phyloP scores from a whole-genome alignment of 2,888 invertebrate genomes.

The Pantelozetes paolii region DNA sequence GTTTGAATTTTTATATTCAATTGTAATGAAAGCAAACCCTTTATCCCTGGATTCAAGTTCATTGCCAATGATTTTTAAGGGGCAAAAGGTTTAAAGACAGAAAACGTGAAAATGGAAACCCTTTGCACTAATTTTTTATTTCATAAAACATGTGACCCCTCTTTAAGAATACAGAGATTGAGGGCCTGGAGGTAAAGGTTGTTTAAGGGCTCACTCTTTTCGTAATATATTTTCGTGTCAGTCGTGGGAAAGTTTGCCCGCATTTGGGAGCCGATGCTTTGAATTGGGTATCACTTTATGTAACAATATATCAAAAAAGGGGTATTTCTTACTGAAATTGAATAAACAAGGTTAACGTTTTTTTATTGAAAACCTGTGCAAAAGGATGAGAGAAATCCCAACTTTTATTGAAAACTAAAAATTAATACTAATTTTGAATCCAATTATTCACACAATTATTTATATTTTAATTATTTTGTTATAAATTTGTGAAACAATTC shows the following conservation, averaged over 20 bases:
- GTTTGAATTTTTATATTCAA: no score
- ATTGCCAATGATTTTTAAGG: constrained; percentile 15
- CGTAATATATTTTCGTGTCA: constrained; percentile 22
- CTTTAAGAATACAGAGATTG: constrained; percentile 9
- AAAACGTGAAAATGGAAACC: background rate
- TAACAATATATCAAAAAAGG: constrained; percentile 16
- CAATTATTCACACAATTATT: no score
- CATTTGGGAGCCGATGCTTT: background rate
- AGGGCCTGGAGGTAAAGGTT: constrained; percentile 11
- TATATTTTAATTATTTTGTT: no score
- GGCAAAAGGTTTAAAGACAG: background rate
- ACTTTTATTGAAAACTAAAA: no score
- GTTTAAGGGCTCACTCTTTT: background rate
- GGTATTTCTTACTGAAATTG: no score
- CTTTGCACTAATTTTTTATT: background rate
- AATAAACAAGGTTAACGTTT: no score
- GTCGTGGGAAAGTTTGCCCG: constrained; percentile 24
- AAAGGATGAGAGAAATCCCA: no score
- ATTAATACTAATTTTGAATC: no score
- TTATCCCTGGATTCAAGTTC: constrained; percentile 20
- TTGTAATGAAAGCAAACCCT: no score
- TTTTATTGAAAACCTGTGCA: no score
- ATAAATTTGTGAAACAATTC: no score
- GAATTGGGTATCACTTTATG: background rate
- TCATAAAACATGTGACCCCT: constrained; percentile 11